These are phyloP conservation scores for Arothron firmamentum DNA, from an alignment of 2,113 vertebrate genomes.

Conservation along the genomic window DNA sequence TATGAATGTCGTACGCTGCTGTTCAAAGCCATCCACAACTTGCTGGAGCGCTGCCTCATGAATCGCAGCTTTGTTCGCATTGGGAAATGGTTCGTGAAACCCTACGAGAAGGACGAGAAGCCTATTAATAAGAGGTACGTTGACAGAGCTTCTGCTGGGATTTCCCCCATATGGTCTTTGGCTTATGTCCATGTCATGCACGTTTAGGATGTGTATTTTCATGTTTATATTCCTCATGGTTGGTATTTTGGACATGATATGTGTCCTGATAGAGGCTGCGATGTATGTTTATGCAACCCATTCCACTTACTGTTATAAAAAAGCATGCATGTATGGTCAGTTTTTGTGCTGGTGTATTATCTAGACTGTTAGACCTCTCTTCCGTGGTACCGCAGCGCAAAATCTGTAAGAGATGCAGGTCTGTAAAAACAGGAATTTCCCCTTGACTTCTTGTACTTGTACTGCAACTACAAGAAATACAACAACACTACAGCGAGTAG, in stretches of 20 bases:
- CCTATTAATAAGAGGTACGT: slow-evolving; percentile 76
- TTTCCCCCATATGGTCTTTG: not conserved
- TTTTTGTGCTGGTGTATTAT: slow-evolving; percentile 7
- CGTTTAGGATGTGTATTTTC: not conserved
- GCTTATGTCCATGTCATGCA: not conserved
- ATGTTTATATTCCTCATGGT: not conserved
- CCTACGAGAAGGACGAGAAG: slow-evolving; percentile 94
- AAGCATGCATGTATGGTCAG: not conserved
- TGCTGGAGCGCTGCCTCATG: slow-evolving; percentile 91
- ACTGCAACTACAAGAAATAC: no score
- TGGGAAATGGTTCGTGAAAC: slow-evolving; percentile 95
- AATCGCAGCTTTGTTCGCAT: slow-evolving; percentile 91
- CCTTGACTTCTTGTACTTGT: no score
- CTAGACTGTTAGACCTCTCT: not conserved
- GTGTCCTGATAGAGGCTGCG: not conserved
- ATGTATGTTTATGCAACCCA: slow-evolving; percentile 17
- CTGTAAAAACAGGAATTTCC: no score
- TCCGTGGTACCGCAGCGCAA: not conserved
- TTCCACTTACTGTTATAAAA: not conserved
- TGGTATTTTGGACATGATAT: not conserved
- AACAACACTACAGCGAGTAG: no score
- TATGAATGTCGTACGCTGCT: slow-evolving; percentile 96
- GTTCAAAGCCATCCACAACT: slow-evolving; percentile 96
- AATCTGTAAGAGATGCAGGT: not conserved
- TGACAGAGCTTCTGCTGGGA: not conserved